Evolutionary conservation across 2,113 vertebrate species (phyloP).

Genomic region (Pterocles burchelli): DNA sequence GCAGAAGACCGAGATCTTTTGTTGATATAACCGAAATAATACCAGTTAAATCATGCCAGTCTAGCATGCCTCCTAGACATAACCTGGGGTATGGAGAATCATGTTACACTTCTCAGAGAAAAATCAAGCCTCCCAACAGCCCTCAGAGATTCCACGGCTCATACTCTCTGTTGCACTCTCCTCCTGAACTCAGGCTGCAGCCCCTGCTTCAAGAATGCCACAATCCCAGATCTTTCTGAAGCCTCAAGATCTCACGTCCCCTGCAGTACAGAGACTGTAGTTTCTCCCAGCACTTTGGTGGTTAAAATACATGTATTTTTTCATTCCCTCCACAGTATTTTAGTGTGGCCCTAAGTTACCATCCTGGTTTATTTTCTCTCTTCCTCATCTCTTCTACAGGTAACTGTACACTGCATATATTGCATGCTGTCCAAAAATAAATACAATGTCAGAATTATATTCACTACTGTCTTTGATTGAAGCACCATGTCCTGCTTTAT

Average conservation of each 20-base stretch:
- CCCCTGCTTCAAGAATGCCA: background rate
- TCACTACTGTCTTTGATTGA: background rate
- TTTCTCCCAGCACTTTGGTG: background rate
- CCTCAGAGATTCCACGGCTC: background rate
- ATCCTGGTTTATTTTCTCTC: background rate
- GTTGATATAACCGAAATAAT: conserved; percentile 51
- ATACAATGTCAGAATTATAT: background rate
- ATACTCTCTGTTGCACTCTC: background rate
- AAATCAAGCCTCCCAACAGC: background rate
- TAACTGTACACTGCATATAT: background rate
- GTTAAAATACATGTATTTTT: background rate
- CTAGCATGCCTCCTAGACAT: background rate
- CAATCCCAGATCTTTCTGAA: background rate
- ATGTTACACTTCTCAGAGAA: background rate
- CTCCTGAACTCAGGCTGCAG: background rate
- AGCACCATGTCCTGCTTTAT: background rate
- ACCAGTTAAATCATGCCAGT: background rate
- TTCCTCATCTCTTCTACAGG: background rate
- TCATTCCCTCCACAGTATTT: background rate
- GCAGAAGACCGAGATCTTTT: conserved; percentile 20
- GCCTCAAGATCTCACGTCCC: background rate
- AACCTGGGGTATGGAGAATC: background rate
- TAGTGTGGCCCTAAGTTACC: background rate
- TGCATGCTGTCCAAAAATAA: background rate
- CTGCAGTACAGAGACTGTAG: background rate